A percentile compares a stretch with the other conserved stretches of the same genome.
These are phyloP conservation scores for Meloidogyne hapla DNA, from an alignment of 1,140 invertebrate species.

Conservation along the genomic window DNA sequence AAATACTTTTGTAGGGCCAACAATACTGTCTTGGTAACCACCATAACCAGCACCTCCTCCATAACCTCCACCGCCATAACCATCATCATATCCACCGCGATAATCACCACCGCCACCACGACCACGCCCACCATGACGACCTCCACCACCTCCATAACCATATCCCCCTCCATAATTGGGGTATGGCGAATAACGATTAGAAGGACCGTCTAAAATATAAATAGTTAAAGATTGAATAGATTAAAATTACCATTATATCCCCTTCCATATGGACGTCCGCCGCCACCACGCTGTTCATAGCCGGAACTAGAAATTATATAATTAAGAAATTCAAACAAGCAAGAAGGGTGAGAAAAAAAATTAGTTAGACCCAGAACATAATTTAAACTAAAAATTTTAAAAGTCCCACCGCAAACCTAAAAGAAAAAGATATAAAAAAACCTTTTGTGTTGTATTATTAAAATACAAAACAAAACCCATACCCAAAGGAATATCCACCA, in stretches of 20 bases:
- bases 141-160: not conserved
- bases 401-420: too few relatives aligned
- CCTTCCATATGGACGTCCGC: constrained; percentile 20
- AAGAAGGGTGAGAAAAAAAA: not conserved
- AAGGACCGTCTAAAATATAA: not conserved
- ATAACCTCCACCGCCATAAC: constrained; percentile 22
- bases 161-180: constrained; percentile 22
- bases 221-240: not conserved
- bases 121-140: constrained; percentile 14
- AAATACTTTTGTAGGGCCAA: constrained; percentile 27
- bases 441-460: not conserved
- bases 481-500: constrained; percentile 14
- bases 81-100: constrained; percentile 11
- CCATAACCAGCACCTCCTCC: constrained; percentile 10
- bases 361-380: not conserved
- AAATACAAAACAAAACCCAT: not conserved
- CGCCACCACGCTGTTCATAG: constrained; percentile 21
- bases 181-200: constrained; percentile 25
- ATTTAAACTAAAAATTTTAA: not conserved
- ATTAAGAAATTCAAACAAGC: too few relatives aligned
- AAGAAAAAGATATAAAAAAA: not conserved
- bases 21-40: constrained; percentile 4
- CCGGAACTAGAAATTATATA: not conserved
- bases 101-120: constrained; percentile 1
- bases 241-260: constrained; percentile 4